These are phyloP conservation scores for Drosophila meridionalis DNA, from an alignment of 2,888 invertebrate species.

Conservation along the genomic window DNA sequence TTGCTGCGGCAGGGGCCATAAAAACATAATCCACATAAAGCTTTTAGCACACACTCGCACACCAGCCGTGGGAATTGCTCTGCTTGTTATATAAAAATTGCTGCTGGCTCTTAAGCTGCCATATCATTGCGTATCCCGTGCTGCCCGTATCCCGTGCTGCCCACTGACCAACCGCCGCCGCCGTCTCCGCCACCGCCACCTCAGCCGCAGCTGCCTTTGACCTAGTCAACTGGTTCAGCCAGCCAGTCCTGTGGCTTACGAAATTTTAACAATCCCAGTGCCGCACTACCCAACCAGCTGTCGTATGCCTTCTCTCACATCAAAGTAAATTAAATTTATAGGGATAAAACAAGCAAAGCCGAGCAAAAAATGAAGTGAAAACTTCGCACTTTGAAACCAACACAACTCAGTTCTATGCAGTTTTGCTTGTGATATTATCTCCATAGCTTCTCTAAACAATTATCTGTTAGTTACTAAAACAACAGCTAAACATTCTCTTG, in stretches of 20 bases:
- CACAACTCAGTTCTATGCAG: background rate
- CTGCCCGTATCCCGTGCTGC: conserved; percentile 3
- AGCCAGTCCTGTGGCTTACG: conserved; percentile 24
- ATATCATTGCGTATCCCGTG: conserved; percentile 39
- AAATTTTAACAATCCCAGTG: conserved; percentile 29
- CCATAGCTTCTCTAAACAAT: background rate
- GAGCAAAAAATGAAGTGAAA: background rate
- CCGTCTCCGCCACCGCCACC: background rate
- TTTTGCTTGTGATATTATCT: background rate
- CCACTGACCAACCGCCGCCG: conserved; percentile 2
- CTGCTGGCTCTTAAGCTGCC: conserved; percentile 42
- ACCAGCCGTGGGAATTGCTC: conserved; percentile 24
- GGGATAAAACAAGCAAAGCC: background rate
- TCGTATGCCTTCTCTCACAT: conserved; percentile 4
- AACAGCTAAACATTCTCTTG: background rate
- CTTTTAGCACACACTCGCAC: conserved; percentile 51
- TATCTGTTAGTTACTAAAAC: background rate
- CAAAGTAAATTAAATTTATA: conserved; percentile 18
- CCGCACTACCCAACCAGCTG: background rate
- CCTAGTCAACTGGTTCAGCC: conserved; percentile 23
- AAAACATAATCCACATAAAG: conserved; percentile 73
- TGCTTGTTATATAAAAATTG: conserved; percentile 43
- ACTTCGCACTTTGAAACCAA: conserved; percentile 11
- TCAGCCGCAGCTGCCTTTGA: conserved; percentile 13
- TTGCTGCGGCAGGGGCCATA: conserved; percentile 54